phyloP scores from a whole-genome alignment of 2,113 vertebrate species.

The Oenanthe oenanthe region DNA sequence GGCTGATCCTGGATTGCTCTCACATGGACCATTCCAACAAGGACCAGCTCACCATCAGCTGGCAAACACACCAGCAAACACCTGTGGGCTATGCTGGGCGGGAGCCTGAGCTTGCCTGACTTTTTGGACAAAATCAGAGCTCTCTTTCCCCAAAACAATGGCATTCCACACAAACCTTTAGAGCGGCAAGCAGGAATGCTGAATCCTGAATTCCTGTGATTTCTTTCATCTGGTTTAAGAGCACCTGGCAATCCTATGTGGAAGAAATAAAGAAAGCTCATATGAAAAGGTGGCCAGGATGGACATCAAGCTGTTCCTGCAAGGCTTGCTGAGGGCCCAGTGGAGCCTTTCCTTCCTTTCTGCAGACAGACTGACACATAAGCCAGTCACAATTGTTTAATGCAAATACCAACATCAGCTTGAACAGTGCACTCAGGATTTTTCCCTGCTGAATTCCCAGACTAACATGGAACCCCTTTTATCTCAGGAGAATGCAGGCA shows the following conservation, averaged over 20 bases:
- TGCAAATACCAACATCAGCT: background rate
- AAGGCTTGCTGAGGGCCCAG: background rate
- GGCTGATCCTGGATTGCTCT: background rate
- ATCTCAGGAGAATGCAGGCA: fast-evolving
- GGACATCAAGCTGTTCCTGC: background rate
- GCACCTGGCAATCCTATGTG: slow-evolving; percentile 80
- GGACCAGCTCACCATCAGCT: background rate
- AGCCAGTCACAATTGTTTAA: background rate
- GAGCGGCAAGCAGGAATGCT: slow-evolving; percentile 82
- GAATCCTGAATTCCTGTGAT: slow-evolving; percentile 93
- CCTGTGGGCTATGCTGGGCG: fast-evolving
- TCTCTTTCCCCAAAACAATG: background rate
- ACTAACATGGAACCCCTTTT: fast-evolving
- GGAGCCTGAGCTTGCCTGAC: background rate
- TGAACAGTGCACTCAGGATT: fast-evolving
- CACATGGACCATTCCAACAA: too few relatives aligned
- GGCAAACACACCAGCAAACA: background rate
- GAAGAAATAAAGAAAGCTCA: background rate
- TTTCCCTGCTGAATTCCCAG: background rate
- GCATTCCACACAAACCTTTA: slow-evolving; percentile 81
- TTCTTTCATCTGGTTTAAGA: slow-evolving; percentile 91
- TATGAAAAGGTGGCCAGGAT: background rate
- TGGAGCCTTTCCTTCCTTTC: fast-evolving
- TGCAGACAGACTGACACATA: background rate
- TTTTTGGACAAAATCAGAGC: background rate